phyloP scores from a whole-genome alignment of 35 echinoderm and acorn worm species.

The Chiridota heheva region DNA sequence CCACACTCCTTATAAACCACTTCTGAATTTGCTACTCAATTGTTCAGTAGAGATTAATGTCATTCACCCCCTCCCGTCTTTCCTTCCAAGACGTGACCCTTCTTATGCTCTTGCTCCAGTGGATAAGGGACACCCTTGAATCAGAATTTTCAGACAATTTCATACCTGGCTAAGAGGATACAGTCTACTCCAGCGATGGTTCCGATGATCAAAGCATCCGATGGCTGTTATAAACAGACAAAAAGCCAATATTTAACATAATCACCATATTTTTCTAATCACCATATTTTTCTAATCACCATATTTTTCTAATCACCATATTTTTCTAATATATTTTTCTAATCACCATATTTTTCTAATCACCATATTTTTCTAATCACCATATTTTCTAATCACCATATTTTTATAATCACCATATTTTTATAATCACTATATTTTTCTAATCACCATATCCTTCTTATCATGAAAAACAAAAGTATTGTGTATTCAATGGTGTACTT shows the following conservation, averaged over 20 bases:
- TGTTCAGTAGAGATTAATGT: neutral
- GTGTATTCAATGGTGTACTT: too few relatives aligned
- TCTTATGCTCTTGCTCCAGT: neutral
- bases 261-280: neutral
- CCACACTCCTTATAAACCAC: neutral
- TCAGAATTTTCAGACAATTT: neutral
- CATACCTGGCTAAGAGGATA: slow-evolving; percentile 85
- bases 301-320: neutral
- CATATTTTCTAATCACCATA: too few relatives aligned
- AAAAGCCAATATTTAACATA: too few relatives aligned
- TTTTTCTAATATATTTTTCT: too few relatives aligned
- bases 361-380: too few relatives aligned
- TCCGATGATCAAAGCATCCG: slow-evolving; percentile 72
- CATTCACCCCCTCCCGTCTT: neutral
- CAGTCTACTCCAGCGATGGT: slow-evolving; percentile 82
- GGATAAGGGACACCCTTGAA: neutral
- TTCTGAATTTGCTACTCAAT: neutral
- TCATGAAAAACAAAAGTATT: too few relatives aligned
- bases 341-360: too few relatives aligned
- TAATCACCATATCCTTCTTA: too few relatives aligned
- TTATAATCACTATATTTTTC: too few relatives aligned
- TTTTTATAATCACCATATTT: too few relatives aligned
- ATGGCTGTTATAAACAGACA: slow-evolving; percentile 65
- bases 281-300: neutral
- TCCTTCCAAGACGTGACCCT: neutral